Percentiles rank a stretch among this genome's conserved stretches.
phyloP scores from a whole-genome alignment of 2,888 invertebrate genomes.

The Sipha maydis region DNA sequence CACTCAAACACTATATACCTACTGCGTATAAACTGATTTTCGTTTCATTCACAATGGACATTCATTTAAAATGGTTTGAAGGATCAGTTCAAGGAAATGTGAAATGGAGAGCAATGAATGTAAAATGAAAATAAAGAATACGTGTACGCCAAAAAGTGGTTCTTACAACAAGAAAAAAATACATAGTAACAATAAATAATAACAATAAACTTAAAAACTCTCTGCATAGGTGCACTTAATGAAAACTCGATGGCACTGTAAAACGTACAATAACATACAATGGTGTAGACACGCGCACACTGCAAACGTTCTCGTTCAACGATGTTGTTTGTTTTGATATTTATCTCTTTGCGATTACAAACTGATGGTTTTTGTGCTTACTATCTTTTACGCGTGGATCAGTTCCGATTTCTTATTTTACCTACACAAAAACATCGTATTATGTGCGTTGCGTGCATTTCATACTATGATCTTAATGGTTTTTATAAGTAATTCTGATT shows the following conservation, averaged over 20 bases:
- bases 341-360: too few species aligned
- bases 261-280: background rate
- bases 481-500: too few species aligned
- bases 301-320: background rate
- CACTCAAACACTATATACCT: conserved; percentile 34
- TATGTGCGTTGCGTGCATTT: too few species aligned
- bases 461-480: too few species aligned
- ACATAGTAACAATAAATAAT: background rate
- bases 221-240: background rate
- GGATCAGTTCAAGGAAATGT: conserved; percentile 28
- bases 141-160: background rate
- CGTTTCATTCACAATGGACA: background rate
- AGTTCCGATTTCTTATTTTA: too few species aligned
- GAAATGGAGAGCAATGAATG: background rate
- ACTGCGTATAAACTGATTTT: conserved; percentile 40
- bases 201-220: conserved; percentile 14
- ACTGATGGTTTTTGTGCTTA: too few species aligned
- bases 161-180: background rate
- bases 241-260: background rate
- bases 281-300: background rate
- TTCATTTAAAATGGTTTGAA: conserved; percentile 26
- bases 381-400: too few species aligned
- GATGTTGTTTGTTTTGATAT: background rate
- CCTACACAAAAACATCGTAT: too few species aligned
- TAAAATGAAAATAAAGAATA: background rate